Evolutionary conservation across 2,797 vertebrate species (phyloP), one percentile per base, ranked within the genome.

Genomic region (Anguilla marmorata): DNA sequence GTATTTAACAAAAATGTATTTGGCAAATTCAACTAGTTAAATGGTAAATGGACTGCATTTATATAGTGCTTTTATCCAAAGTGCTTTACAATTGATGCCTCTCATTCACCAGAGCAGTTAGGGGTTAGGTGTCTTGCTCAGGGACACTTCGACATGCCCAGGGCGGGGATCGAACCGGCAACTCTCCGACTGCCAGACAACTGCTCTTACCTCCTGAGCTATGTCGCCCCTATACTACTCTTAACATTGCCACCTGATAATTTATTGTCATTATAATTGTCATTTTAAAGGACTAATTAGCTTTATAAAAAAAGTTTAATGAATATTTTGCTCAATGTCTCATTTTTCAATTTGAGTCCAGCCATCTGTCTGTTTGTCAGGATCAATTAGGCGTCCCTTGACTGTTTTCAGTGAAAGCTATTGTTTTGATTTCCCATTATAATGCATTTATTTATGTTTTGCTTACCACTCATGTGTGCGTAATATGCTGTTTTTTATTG

Each of bases 401-500:
- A 41, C 24, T 79, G 33, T 52, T 88, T 30, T 16, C 80, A 7
- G 37, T 63, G 48, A 58, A 63, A 66, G 30, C 33, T 88, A 54
- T 88, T 63, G 41, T 56, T 85, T 90, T 91, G 85, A 6, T 45
- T 82, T 87, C 27, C 50, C 52, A 56, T 69, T 37, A 60, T 83
- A 90, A 89, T 90, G 66, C 89, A 48, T 88, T 63, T 88, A 91
- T 90, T 91, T 90, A 91, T 91, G 89, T 86, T 3, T 9, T 30
- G 88, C 92, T 93, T 93, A 93, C 87, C 91, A 87, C 90, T 93
- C 90, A 89, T 56, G 93, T 91, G 90, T 90, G 85, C 88, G 7
- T 94, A 95, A 95, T 94, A 93, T 92, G 92, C 89, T 86, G 91
- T 90, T 89, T 93, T 92, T 93, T 91, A 93, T 93, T 91, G 93